phyloP scores from a whole-genome alignment of 2,888 invertebrate species.

The Chymomyza fuscimana region DNA sequence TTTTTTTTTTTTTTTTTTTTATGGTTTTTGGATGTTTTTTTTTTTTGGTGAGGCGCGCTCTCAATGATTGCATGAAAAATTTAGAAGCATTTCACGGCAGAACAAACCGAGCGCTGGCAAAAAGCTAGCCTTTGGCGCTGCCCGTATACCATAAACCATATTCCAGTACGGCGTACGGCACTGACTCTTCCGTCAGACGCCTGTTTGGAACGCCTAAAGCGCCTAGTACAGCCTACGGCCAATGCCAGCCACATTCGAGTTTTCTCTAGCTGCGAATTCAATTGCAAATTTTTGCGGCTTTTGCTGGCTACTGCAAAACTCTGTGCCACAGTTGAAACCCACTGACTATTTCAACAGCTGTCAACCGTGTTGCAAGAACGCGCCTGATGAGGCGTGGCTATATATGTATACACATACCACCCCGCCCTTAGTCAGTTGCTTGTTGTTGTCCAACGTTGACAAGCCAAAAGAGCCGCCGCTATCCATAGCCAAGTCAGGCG shows the following conservation, averaged over 20 bases:
- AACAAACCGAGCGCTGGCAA: conserved; percentile 26
- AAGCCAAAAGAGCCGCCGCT: not conserved
- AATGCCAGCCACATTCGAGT: not conserved
- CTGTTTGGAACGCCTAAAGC: not conserved
- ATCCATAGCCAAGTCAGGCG: not conserved
- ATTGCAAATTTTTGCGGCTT: conserved; percentile 7
- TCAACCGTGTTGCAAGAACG: not conserved
- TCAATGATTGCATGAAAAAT: conserved; percentile 52
- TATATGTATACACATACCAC: not conserved
- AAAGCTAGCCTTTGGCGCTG: not conserved
- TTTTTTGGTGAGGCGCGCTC: conserved; percentile 1
- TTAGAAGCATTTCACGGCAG: conserved; percentile 44
- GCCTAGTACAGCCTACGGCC: not conserved
- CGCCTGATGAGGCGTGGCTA: not conserved
- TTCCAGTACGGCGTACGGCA: not conserved
- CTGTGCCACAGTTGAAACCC: not conserved
- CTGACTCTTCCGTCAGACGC: not conserved
- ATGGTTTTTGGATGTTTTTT: not conserved
- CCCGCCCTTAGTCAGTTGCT: not conserved
- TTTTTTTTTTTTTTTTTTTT: not conserved
- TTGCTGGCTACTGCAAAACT: not conserved
- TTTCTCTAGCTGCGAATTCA: not conserved
- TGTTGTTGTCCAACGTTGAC: not conserved
- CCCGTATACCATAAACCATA: not conserved
- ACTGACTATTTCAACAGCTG: conserved; percentile 17